A percentile compares a stretch with the other conserved stretches of the same genome.
Conservation (phyloP, 2,113 vertebrate species). For the Caranx ignobilis region DNA sequence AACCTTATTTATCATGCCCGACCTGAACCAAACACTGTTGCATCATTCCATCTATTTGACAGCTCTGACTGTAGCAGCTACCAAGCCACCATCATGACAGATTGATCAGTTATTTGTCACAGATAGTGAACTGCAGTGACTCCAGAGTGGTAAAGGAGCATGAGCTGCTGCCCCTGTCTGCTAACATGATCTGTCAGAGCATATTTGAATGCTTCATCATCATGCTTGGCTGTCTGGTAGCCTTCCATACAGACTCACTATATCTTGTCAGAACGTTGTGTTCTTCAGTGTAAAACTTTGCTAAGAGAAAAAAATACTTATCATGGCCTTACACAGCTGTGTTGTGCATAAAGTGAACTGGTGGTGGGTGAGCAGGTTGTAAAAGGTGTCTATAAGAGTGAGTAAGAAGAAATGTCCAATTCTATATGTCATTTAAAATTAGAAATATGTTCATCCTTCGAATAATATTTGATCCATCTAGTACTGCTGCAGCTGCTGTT, state of each 20-base stretch:
- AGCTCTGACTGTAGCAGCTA: not conserved
- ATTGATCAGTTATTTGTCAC: conserved; percentile 26
- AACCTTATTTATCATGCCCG: not conserved
- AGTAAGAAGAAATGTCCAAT: no score
- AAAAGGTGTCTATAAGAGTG: not conserved
- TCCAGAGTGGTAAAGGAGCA: not conserved
- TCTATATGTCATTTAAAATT: no score
- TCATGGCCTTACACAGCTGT: no score
- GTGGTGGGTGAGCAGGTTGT: not conserved
- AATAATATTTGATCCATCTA: no score
- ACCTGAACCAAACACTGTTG: not conserved
- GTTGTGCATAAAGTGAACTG: not conserved
- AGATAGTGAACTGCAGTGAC: conserved; percentile 9
- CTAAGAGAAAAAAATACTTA: no score
- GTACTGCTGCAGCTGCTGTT: not conserved
- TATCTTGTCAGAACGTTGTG: not conserved
- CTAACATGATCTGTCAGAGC: not conserved
- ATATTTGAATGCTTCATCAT: not conserved
- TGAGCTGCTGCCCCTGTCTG: not conserved
- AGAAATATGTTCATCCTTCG: no score
- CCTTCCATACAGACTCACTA: not conserved
- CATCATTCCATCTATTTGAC: not conserved
- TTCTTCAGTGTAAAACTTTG: no score
- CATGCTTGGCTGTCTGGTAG: not conserved
- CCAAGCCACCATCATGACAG: not conserved